Evolutionary conservation across 2,113 vertebrate species (phyloP).

Genomic region (Budorcas taxicolor): DNA sequence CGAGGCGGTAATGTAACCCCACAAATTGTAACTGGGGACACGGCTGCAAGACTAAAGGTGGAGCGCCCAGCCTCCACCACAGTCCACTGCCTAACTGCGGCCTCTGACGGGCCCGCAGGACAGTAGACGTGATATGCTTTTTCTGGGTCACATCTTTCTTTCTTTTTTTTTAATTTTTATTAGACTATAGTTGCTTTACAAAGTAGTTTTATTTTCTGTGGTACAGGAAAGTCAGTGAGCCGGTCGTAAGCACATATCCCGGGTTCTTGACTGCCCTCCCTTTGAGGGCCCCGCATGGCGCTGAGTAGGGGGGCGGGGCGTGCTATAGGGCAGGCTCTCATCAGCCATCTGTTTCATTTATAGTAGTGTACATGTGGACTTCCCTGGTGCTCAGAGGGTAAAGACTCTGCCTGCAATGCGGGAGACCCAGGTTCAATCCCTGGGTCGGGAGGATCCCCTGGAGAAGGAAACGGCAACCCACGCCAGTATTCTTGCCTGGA

Average conservation of each 20-base stretch:
- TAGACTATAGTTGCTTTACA: background rate
- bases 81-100: background rate
- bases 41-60: accelerated
- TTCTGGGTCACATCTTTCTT: background rate
- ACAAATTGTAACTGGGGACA: background rate
- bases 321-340: background rate
- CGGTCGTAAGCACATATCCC: background rate
- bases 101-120: background rate
- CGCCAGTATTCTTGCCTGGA: too few species aligned
- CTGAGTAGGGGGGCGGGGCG: accelerated
- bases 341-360: background rate
- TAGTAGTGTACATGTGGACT: background rate
- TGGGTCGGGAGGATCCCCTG: background rate
- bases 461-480: too few species aligned
- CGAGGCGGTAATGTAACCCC: background rate
- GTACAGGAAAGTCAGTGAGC: background rate
- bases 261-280: background rate
- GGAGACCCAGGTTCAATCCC: background rate
- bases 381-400: background rate
- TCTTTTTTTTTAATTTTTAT: background rate
- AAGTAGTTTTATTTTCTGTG: background rate
- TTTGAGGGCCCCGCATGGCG: accelerated
- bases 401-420: background rate
- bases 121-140: background rate
- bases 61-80: accelerated